A percentile compares a stretch with the other conserved stretches of the same genome.
Evolutionary conservation across 2,888 invertebrate species (phyloP).

Genomic region (Hemicrepidius hirtus): DNA sequence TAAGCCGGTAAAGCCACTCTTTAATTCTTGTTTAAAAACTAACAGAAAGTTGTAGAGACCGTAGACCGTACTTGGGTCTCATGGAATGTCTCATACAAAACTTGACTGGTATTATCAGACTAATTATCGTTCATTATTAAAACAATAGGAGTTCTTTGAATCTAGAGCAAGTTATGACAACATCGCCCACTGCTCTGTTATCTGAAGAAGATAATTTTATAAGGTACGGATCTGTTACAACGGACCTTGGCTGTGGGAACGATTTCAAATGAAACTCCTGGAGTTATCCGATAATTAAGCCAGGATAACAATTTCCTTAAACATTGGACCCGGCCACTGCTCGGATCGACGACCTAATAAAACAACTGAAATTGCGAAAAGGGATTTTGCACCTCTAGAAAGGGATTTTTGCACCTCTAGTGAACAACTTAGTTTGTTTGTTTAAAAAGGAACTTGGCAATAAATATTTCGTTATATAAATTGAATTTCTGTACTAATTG

Average conservation of each 20-base stretch:
- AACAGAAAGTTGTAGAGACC: constrained; percentile 9
- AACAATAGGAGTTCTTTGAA: background rate
- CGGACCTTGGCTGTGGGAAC: background rate
- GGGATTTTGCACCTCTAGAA: background rate
- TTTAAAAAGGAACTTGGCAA: no score
- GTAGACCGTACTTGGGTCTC: background rate
- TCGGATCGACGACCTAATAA: constrained; percentile 3
- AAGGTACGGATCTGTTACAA: background rate
- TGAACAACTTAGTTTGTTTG: no score
- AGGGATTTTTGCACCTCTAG: no score
- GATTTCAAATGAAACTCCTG: background rate
- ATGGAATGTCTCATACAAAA: background rate
- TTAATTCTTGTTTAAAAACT: constrained; percentile 18
- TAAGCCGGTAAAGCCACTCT: constrained; percentile 26
- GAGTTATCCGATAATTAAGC: background rate
- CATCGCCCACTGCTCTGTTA: constrained; percentile 2
- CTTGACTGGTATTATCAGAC: background rate
- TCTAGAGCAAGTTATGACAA: constrained; percentile 1
- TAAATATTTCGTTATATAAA: no score
- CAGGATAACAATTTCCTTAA: background rate
- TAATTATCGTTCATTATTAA: background rate
- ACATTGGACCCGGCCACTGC: background rate
- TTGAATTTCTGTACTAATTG: no score
- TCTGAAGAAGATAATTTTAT: background rate
- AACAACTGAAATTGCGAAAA: background rate